Evolutionary conservation across 2,797 vertebrate species (phyloP).

Genomic region (Propithecus deckenii): DNA sequence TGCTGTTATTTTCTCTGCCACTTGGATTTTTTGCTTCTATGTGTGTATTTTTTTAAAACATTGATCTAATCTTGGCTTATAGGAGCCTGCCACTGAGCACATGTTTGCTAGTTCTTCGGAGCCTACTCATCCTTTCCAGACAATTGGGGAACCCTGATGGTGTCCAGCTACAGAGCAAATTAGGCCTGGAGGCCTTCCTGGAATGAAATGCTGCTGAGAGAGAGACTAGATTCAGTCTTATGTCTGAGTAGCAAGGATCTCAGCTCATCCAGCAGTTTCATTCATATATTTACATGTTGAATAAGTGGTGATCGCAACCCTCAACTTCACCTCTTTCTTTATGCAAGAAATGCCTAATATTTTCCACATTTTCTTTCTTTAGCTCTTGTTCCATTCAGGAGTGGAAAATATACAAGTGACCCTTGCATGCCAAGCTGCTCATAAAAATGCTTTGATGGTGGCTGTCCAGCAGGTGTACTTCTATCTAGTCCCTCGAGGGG

Average conservation of each 20-base stretch:
- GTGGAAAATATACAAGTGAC: conserved; percentile 86
- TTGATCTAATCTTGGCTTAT: conserved; percentile 19
- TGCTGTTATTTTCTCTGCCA: neutral
- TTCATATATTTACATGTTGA: neutral
- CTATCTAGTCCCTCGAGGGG: conserved; percentile 76
- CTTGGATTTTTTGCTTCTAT: neutral
- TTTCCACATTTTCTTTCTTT: neutral
- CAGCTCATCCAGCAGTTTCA: neutral
- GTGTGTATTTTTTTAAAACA: neutral
- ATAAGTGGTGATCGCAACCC: neutral
- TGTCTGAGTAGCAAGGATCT: neutral
- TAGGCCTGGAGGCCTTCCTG: neutral
- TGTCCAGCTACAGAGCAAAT: neutral
- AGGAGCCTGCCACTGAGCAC: neutral
- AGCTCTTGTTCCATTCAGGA: conserved; percentile 85
- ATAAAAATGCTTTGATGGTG: conserved; percentile 87
- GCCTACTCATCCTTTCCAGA: neutral
- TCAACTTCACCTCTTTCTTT: neutral
- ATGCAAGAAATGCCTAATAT: neutral
- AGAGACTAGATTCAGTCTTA: neutral
- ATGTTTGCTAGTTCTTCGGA: neutral
- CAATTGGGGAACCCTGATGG: neutral
- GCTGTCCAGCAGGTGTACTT: conserved; percentile 84
- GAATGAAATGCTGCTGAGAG: neutral
- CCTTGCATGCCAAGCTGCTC: conserved; percentile 87